Percentiles rank a stretch among this genome's conserved stretches.
phyloP scores from a whole-genome alignment of 35 echinoderm and acorn worm genomes.

The Chiridota heheva region DNA sequence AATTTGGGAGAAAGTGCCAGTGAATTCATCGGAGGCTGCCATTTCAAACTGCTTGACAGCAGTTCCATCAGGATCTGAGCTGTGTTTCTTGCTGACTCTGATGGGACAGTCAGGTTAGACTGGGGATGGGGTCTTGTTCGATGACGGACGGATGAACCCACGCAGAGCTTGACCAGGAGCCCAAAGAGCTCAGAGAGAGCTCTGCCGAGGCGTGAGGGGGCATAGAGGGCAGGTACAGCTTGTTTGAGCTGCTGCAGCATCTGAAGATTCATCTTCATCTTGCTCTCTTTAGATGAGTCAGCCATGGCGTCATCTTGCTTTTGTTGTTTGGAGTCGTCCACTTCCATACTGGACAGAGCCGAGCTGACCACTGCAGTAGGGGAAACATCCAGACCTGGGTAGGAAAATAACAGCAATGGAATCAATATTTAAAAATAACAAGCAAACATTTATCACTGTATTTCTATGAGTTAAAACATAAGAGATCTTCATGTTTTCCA shows the following conservation, averaged over 20 bases:
- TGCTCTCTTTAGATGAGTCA: conserved; percentile 7
- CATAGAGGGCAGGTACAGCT: conserved; percentile 89
- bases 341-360: conserved; percentile 88
- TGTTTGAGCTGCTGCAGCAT: conserved; percentile 85
- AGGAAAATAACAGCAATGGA: no score
- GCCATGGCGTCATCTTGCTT: not conserved
- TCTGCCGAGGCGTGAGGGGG: conserved; percentile 84
- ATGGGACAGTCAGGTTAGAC: conserved; percentile 74
- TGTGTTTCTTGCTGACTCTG: conserved; percentile 89
- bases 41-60: conserved; percentile 79
- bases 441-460: no score
- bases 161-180: conserved; percentile 90
- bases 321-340: conserved; percentile 75
- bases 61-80: conserved; percentile 79
- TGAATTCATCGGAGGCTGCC: conserved; percentile 79
- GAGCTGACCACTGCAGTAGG: conserved; percentile 52
- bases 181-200: conserved; percentile 95
- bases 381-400: conserved; percentile 33
- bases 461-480: no score
- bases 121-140: conserved; percentile 81
- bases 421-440: no score
- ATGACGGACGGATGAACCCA: conserved; percentile 90
- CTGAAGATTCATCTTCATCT: conserved; percentile 76
- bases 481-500: no score
- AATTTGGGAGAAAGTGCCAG: conserved; percentile 97